phyloP scores from a whole-genome alignment of 2,797 vertebrate species.

The Pristis pectinata region DNA sequence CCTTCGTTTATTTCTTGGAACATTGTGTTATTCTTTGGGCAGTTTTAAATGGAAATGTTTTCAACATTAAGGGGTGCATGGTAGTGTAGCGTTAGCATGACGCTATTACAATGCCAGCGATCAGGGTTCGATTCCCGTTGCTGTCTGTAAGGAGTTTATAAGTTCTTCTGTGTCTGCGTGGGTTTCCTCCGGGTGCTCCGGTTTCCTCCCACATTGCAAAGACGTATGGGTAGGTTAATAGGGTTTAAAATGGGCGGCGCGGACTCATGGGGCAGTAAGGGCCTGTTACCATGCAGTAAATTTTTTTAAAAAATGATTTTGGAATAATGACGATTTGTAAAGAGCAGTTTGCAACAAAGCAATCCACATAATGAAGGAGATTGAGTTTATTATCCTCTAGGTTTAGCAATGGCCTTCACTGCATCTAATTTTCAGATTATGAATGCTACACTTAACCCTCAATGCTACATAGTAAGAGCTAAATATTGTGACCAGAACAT shows the following conservation, averaged over 20 bases:
- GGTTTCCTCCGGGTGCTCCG: too few relatives aligned
- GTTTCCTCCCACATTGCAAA: too few relatives aligned
- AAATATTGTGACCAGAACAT: conserved; percentile 9
- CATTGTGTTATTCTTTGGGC: neutral
- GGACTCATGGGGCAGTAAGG: too few relatives aligned
- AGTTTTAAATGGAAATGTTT: neutral
- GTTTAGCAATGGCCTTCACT: neutral
- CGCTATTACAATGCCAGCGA: too few relatives aligned
- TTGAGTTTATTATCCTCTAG: neutral
- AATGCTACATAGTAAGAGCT: neutral
- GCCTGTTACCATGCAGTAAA: too few relatives aligned
- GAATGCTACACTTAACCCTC: neutral
- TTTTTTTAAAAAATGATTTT: neutral
- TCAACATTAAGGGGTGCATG: too few relatives aligned
- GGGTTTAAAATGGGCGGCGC: too few relatives aligned
- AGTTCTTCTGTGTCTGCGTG: too few relatives aligned
- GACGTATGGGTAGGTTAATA: too few relatives aligned
- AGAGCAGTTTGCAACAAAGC: neutral
- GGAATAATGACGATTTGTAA: neutral
- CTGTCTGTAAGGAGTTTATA: too few relatives aligned
- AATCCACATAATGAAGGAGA: neutral
- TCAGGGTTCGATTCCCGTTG: too few relatives aligned
- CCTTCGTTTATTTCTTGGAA: neutral
- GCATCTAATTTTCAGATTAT: neutral
- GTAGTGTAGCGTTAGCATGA: too few relatives aligned